These are phyloP conservation scores for Alosa alosa DNA, from an alignment of 2,113 vertebrate genomes.

Conservation along the genomic window DNA sequence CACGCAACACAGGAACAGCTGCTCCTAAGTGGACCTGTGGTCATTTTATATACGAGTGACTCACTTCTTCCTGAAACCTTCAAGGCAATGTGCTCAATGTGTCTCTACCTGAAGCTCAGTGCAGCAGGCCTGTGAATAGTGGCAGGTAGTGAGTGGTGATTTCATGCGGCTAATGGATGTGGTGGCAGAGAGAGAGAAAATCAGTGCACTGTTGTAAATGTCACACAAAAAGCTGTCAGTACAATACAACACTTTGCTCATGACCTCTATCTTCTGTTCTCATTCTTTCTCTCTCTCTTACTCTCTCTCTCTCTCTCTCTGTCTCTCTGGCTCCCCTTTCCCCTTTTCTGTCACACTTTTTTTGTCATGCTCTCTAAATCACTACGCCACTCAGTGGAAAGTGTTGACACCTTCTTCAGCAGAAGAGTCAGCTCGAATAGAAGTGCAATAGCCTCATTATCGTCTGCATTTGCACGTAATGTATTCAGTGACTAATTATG, in stretches of 20 bases:
- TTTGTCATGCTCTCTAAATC: neutral
- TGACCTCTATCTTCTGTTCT: neutral
- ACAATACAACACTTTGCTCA: neutral
- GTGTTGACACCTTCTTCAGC: neutral
- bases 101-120: neutral
- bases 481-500: neutral
- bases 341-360: neutral
- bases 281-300: neutral
- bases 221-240: neutral
- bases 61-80: neutral
- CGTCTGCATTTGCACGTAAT: neutral
- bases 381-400: neutral
- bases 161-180: neutral
- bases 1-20: constrained; percentile 24
- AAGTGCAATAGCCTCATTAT: neutral
- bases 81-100: too few relatives aligned
- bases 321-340: neutral
- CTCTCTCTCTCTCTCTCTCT: neutral
- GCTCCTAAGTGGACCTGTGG: constrained; percentile 27
- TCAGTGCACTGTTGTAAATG: neutral
- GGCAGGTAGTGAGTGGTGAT: too few relatives aligned
- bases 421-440: neutral
- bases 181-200: neutral
- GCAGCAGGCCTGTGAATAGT: neutral
- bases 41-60: neutral